Conservation (phyloP, 2,888 invertebrate genomes). For the Drosophila neonasuta region DNA sequence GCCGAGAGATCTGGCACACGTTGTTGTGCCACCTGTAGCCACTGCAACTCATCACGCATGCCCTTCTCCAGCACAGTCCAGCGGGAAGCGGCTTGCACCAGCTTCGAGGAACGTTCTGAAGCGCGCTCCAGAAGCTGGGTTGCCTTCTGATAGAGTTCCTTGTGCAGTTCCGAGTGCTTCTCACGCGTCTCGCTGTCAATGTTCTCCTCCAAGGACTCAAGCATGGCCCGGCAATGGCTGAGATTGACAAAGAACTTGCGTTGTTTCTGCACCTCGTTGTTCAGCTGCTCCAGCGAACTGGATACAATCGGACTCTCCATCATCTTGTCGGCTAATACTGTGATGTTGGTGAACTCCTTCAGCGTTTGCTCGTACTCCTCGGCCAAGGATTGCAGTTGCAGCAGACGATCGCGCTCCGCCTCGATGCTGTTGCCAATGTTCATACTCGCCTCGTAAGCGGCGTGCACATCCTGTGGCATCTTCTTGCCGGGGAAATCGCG, state of each 20-base stretch:
- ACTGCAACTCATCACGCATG: conserved; percentile 91
- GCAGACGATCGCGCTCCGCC: conserved; percentile 88
- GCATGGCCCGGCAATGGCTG: conserved; percentile 92
- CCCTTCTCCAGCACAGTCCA: conserved; percentile 92
- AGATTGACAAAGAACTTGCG: conserved; percentile 94
- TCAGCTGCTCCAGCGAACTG: conserved; percentile 89
- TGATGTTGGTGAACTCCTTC: conserved; percentile 92
- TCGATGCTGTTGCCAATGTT: conserved; percentile 87
- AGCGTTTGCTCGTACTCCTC: conserved; percentile 95
- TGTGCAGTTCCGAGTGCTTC: conserved; percentile 88
- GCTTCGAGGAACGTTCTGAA: conserved; percentile 90
- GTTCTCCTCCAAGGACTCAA: conserved; percentile 93
- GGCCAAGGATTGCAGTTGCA: conserved; percentile 89
- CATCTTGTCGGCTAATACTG: conserved; percentile 91
- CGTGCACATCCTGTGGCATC: conserved; percentile 86
- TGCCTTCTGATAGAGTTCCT: conserved; percentile 89
- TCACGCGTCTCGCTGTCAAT: conserved; percentile 90
- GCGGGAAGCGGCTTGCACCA: conserved; percentile 92
- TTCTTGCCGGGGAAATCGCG: conserved; percentile 88
- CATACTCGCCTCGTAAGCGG: conserved; percentile 86
- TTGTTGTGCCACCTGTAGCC: conserved; percentile 92
- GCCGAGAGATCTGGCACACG: conserved; percentile 91
- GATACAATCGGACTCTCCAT: conserved; percentile 90
- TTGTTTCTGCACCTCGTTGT: conserved; percentile 94
- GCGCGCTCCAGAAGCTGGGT: conserved; percentile 90